A percentile compares a stretch with the other conserved stretches of the same genome.
Conservation (phyloP, 2,113 vertebrate genomes). For the Theristicus caerulescens region DNA sequence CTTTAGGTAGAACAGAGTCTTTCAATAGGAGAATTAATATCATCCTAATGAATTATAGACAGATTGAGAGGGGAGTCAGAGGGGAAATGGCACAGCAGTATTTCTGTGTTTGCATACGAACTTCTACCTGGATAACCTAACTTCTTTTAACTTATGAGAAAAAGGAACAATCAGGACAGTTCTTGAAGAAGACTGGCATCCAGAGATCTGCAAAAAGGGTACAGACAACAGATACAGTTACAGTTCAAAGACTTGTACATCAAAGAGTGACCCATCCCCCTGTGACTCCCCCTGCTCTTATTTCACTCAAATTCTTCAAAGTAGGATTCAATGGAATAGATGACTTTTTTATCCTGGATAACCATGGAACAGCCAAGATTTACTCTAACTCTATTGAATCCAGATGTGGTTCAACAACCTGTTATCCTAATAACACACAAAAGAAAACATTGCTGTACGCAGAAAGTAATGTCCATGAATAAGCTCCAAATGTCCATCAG, state of each 20-base stretch:
- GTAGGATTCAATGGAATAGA: not conserved
- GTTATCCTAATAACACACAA: not conserved
- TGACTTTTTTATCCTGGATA: constrained; percentile 8
- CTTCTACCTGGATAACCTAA: not conserved
- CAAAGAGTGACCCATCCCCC: not conserved
- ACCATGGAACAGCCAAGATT: not conserved
- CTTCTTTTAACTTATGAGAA: not conserved
- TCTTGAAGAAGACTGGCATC: not conserved
- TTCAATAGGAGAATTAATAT: not conserved
- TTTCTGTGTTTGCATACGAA: not conserved
- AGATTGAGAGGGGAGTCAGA: not conserved
- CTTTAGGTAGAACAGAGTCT: not conserved
- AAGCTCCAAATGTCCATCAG: not conserved
- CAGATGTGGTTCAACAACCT: constrained; percentile 2
- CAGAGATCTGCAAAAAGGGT: not conserved
- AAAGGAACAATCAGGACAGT: not conserved
- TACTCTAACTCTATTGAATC: constrained; percentile 1
- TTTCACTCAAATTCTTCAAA: constrained; percentile 48
- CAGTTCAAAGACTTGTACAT: constrained; percentile 30
- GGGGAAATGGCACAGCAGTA: not conserved
- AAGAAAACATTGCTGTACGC: not conserved
- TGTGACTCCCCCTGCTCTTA: not conserved
- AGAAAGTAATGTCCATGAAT: not conserved
- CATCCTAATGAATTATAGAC: not conserved
- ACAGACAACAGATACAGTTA: not conserved